Conservation (phyloP, 2,113 vertebrate species). For the Campylomormyrus tamandua region DNA sequence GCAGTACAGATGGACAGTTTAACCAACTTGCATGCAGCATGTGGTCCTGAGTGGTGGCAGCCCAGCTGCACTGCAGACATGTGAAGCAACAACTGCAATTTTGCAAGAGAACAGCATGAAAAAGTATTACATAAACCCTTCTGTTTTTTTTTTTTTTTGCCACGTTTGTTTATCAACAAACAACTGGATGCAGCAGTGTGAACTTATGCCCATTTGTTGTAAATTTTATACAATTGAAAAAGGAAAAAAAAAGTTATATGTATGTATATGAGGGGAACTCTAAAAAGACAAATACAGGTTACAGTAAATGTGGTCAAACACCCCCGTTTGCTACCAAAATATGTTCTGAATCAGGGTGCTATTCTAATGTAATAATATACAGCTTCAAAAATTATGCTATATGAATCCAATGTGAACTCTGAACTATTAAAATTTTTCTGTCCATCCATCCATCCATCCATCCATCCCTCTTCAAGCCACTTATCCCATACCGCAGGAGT, state of each 20-base stretch:
- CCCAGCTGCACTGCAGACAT: conserved; percentile 27
- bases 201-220: not conserved
- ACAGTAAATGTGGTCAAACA: conserved; percentile 26
- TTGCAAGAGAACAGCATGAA: conserved; percentile 35
- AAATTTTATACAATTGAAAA: not conserved
- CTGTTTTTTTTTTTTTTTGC: not conserved
- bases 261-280: not conserved
- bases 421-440: conserved; percentile 30
- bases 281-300: conserved; percentile 10
- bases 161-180: not conserved
- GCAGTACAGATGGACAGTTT: not conserved
- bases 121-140: not conserved
- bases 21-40: not conserved
- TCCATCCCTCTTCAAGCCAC: not conserved
- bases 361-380: conserved; percentile 30
- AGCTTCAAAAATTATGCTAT: conserved; percentile 29
- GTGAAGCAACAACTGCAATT: conserved; percentile 38
- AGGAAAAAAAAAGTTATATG: not conserved
- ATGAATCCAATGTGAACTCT: conserved; percentile 30
- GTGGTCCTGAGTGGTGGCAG: not conserved
- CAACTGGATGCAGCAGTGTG: not conserved
- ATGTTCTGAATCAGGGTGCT: conserved; percentile 17
- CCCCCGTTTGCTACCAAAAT: not conserved
- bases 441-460: not conserved
- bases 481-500: not conserved